Evolutionary conservation across 2,797 vertebrate genomes (phyloP).

Genomic region (Chloroceryle inda): DNA sequence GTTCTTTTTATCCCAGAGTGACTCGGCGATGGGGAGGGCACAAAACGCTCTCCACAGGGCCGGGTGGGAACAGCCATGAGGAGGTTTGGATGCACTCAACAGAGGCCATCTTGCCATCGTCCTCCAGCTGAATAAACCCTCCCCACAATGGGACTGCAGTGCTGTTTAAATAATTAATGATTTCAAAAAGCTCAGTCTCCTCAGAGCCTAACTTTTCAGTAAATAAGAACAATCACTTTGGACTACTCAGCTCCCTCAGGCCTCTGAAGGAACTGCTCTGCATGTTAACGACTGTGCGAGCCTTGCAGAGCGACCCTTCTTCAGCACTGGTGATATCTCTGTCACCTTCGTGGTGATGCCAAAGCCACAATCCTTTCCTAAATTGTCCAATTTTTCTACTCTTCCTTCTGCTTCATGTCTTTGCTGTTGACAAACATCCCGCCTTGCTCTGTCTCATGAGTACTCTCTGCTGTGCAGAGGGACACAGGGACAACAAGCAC

Average conservation of each 20-base stretch:
- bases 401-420: not conserved
- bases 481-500: not conserved
- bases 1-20: conserved; percentile 27
- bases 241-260: not conserved
- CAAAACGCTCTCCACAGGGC: not conserved
- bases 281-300: not conserved
- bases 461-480: not conserved
- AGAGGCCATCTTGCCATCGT: not conserved
- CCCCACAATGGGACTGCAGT: not conserved
- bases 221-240: not conserved
- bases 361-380: not conserved
- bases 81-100: not conserved
- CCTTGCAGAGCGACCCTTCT: not conserved
- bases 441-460: not conserved
- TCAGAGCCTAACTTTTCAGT: not conserved
- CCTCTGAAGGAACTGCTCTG: not conserved
- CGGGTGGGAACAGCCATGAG: not conserved
- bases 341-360: not conserved
- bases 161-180: not conserved
- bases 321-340: not conserved
- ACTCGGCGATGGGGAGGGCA: not conserved
- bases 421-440: not conserved
- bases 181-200: not conserved
- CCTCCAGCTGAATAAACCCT: not conserved
- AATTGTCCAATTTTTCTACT: not conserved